Base-by-base conservation (phyloP, 2,888 invertebrate genomes). In the Cactoblastis cactorum region DNA sequence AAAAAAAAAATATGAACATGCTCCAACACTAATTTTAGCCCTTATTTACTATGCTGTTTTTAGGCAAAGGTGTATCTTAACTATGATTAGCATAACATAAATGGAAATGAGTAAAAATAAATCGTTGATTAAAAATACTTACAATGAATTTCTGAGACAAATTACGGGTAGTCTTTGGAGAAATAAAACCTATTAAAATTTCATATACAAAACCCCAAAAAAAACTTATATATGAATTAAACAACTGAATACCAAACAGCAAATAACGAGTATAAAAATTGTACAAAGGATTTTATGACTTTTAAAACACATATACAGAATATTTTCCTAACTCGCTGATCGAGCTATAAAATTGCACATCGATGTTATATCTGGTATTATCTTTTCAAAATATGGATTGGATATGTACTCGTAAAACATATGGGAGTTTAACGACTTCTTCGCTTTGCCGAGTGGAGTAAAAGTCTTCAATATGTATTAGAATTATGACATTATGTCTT, bases 331-430 rank as follows among this genome's bases (percentile, higher is more conserved):
- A 48, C 28, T 49, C 19, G 18, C 14, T 53, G 55, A 53, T 55
- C 53, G 53, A 49, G 58, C 53, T 55, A 57, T 58, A 58, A 58
- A 58, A 45, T 57, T 48, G 54, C 55, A 57, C 56, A 54, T 55
- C 24, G 51, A 51, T 53, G 49, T 53, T 53, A 58, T 58, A 59
- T 57, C 58, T 50, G 59, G 54, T 58, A 62, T 62, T 62, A 62
- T 61, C 60, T 59, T 62, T 54, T 52, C 59, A 54, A 59, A 61
- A 63, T 63, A 61, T 61, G 61, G 59, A 63, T 63, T 63, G 57
- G 58, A 50, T 55, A 52, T 55, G 46, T 47, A 52, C 51, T 51
- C 56, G 50, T 57, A 56, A 60, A 60, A 28, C 45, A 50, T 38
- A 58, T 53, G 54, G 6, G 53, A 55, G 48, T 58, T 60, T 60